Conservation (phyloP, 2,797 vertebrate species). For the Sebastes miniatus region DNA sequence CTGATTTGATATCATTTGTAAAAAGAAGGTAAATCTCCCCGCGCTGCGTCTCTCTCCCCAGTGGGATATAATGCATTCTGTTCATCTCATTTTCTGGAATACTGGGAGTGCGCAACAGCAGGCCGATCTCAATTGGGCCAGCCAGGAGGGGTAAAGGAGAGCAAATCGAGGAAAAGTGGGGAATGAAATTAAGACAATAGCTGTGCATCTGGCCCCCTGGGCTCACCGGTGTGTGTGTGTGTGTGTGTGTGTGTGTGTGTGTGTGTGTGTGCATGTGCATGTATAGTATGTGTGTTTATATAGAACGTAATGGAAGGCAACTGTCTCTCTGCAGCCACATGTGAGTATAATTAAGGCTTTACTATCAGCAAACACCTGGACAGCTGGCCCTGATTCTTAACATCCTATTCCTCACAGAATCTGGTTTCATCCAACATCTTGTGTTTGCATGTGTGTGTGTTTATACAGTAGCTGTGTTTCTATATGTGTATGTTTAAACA, state of each 20-base stretch:
- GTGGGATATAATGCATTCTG: constrained; percentile 70
- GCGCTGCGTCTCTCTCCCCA: constrained; percentile 54
- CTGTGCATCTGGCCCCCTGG: constrained; percentile 65
- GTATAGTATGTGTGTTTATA: constrained; percentile 29
- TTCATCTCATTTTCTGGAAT: constrained; percentile 72
- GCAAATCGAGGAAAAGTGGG: constrained; percentile 67
- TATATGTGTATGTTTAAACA: constrained; percentile 17
- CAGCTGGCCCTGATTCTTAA: constrained; percentile 36
- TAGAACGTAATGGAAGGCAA: constrained; percentile 22
- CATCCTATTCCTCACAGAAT: constrained; percentile 14
- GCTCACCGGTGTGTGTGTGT: constrained; percentile 31
- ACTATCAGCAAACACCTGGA: constrained; percentile 62
- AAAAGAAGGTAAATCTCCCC: constrained; percentile 71
- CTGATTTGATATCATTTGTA: constrained; percentile 83
- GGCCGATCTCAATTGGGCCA: constrained; percentile 53
- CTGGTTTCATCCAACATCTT: constrained; percentile 5
- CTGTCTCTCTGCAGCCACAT: constrained; percentile 11
- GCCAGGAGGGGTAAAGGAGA: constrained; percentile 59
- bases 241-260: constrained; percentile 40
- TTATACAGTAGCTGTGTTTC: background rate
- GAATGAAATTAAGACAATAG: constrained; percentile 77
- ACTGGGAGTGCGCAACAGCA: constrained; percentile 61
- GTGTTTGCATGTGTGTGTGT: constrained; percentile 16
- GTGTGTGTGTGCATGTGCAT: constrained; percentile 26
- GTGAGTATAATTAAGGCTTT: constrained; percentile 50